Evolutionary conservation across 1,140 invertebrate genomes (phyloP), one percentile per base, ranked within the genome.

Genomic region (Drosophila fuyamai): DNA sequence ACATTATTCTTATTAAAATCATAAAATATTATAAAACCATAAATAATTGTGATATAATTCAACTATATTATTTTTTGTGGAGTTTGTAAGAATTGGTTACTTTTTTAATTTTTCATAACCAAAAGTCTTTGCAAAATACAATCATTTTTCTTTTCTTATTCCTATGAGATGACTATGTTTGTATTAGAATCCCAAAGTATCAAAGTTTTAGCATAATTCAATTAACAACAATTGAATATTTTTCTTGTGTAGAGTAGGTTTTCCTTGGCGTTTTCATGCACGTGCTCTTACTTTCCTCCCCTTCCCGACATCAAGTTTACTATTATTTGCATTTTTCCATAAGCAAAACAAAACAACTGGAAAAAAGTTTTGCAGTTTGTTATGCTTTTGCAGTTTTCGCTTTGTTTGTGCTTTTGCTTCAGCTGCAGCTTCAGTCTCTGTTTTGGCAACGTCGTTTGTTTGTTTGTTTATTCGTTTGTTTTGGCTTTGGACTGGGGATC

Each of bases 291-390:
- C 50, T 68, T 61, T 48, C 55, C 53, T 41, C 44, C 67, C 58
- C 29, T 16, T 16, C 38, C 29, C 27, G 46, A 18, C 38, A 44
- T 41, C 43, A 76, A 75, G 40, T 75, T 58, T 57, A 56, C 36
- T 56, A 62, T 57, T 81, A 79, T 88, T 88, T 88, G 83, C 84
- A 89, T 89, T 80, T 79, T 61, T 74, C 61, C 81, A 85, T 85
- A 84, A 84, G 59, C 73, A 68, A 81, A 88, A 68, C 70, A 54
- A 53, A 76, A 46, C 56, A 58, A 67, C 16, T 40, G 32, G 27
- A 62, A 76, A 32, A 75, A 76, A 59, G 56, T 76, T 77, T 67
- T 76, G 55, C 74, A 76, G 61, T 76, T 75, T 76, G 54, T 75
- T 76, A 62, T 67, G 58, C 72, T 76, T 60, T 55, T 54, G 60